Conservation (phyloP, 2,797 vertebrate genomes). For the Harpia harpyja region DNA sequence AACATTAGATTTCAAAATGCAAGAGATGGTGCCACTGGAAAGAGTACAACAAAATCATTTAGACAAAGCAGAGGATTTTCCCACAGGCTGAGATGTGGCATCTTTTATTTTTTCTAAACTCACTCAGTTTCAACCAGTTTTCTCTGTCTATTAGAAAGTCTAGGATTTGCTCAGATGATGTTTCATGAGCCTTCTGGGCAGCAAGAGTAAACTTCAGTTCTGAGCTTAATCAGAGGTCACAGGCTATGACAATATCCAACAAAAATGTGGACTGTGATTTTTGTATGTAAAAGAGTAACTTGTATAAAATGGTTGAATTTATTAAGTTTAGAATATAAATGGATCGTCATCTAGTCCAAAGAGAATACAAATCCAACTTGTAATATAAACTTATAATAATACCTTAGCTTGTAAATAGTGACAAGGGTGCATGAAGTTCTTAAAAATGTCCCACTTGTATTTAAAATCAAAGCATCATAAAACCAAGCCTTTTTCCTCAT, state of each 20-base stretch:
- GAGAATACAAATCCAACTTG: conserved; percentile 22
- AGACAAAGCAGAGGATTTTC: background rate
- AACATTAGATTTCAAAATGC: background rate
- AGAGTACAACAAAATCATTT: background rate
- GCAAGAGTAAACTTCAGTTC: background rate
- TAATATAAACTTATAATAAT: conserved; percentile 37
- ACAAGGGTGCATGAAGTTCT: conserved; percentile 29
- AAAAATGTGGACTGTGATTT: conserved; percentile 22
- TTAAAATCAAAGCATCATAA: conserved; percentile 12
- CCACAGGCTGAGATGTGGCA: background rate
- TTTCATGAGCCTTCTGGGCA: background rate
- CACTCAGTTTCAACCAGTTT: background rate
- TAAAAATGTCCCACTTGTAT: conserved; percentile 36
- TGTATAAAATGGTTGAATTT: conserved; percentile 7
- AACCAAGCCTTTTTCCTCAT: background rate
- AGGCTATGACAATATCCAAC: conserved; percentile 5
- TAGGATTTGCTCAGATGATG: background rate
- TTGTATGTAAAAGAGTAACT: conserved; percentile 13
- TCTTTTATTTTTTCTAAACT: background rate
- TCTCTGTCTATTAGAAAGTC: background rate
- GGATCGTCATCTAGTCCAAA: conserved; percentile 36
- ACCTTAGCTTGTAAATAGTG: conserved; percentile 46
- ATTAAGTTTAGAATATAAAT: background rate
- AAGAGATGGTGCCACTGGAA: background rate
- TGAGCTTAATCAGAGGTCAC: background rate